phyloP scores from a whole-genome alignment of 2,113 vertebrate genomes.

The Pelusios castaneus region DNA sequence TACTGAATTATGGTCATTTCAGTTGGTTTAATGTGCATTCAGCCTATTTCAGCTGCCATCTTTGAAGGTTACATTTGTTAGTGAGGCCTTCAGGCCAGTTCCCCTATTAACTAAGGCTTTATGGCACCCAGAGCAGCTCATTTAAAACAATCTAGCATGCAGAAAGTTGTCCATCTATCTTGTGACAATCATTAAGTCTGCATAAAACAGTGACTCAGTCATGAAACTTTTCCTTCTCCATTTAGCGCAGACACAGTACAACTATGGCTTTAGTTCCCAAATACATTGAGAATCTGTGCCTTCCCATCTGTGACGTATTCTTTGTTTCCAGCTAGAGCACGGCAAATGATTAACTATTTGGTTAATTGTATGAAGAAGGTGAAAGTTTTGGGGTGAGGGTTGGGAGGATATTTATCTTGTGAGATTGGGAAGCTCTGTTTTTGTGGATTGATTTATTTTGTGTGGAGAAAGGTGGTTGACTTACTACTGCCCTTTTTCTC shows the following conservation, averaged over 20 bases:
- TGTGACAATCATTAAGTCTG: neutral
- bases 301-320: neutral
- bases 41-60: constrained; percentile 17
- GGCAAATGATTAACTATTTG: neutral
- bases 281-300: neutral
- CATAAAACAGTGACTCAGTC: neutral
- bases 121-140: constrained; percentile 31
- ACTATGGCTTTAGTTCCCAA: fast-evolving
- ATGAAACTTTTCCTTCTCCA: neutral
- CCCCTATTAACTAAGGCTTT: constrained; percentile 47
- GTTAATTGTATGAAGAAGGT: neutral
- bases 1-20: constrained; percentile 30
- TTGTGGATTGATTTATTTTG: neutral
- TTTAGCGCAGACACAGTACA: neutral
- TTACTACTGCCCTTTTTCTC: neutral
- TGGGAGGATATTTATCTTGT: neutral
- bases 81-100: constrained; percentile 17
- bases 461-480: neutral
- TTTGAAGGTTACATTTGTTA: constrained; percentile 62
- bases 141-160: constrained; percentile 21
- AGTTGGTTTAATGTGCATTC: constrained; percentile 4
- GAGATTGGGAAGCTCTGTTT: neutral
- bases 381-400: neutral
- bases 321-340: neutral
- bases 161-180: neutral